Conservation (phyloP, 1,140 invertebrate genomes). For the Orussus abietinus region DNA sequence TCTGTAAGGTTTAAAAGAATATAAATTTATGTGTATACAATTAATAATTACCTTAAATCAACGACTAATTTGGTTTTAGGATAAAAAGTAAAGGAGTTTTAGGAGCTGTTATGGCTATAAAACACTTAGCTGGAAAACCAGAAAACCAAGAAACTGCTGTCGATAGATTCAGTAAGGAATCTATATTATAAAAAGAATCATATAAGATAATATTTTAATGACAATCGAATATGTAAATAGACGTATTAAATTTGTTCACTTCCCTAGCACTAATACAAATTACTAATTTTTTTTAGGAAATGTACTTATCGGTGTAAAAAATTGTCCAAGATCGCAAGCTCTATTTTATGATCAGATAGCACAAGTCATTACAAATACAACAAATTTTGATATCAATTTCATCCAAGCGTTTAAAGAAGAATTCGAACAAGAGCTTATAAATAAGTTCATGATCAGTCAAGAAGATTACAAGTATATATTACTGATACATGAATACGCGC, state of each 20-base stretch:
- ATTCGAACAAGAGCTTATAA: slow-evolving; percentile 60
- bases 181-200: slow-evolving; percentile 9
- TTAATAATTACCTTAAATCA: slow-evolving; percentile 7
- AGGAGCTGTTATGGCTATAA: slow-evolving; percentile 51
- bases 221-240: no score
- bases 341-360: slow-evolving; percentile 73
- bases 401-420: slow-evolving; percentile 57
- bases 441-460: slow-evolving; percentile 28
- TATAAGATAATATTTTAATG: no score
- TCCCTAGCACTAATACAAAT: slow-evolving; percentile 1
- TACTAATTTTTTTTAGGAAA: slow-evolving; percentile 32
- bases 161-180: slow-evolving; percentile 37
- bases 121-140: slow-evolving; percentile 41
- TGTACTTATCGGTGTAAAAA: slow-evolving; percentile 36
- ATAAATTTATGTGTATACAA: slow-evolving; percentile 2
- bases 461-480: slow-evolving; percentile 14
- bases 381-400: slow-evolving; percentile 58
- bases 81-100: slow-evolving; percentile 50
- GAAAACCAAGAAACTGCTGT: slow-evolving; percentile 32
- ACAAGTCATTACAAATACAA: slow-evolving; percentile 52
- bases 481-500: slow-evolving; percentile 1
- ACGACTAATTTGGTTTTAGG: slow-evolving; percentile 28
- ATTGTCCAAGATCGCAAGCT: slow-evolving; percentile 50
- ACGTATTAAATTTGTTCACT: no score
- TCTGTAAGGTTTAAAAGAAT: slow-evolving; percentile 33